Base-by-base conservation (phyloP, 1,140 invertebrate species). In the Aphaenogaster floridana region DNA sequence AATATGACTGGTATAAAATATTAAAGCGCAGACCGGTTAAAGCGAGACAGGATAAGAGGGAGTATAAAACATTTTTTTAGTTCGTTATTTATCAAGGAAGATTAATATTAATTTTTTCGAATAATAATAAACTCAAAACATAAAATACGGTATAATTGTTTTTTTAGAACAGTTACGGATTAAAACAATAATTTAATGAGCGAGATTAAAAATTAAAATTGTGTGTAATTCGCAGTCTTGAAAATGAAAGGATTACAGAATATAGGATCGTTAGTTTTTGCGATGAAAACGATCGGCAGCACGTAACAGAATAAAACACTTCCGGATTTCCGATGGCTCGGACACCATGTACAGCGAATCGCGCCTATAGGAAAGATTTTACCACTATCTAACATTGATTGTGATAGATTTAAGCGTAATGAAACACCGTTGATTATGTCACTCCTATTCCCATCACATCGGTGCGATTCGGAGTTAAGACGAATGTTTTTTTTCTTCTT, bases 371-470 rank as follows among this genome's bases (percentile, higher is more conserved):
- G 50, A 61, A 80, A 69, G 11, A 69, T 59, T 79, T 71, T 36
- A 50, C 34, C 59, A 45, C 36, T 86, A 57, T 15, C n/a, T 80
- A 68, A 68, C 63, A 72, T 80, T 80, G 48, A 80, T 86, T 79
- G 61, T 79, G 48, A 84, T 50, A 84, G 54, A 84, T 74, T 83
- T 84, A 84, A 84, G 69, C 69, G 69, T 84, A 84, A 63, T 84
- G 21, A 74, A 76, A 59, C 36, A 81, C 42, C 28, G 11, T 61
- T 74, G 80, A 84, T 84, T 76, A 74, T 74, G 68, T 72, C 80
- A 39, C 34, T 63, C n/a, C 54, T 48, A 61, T 84, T 59, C 15
- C 52, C 17, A 48, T 48, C 48, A 81, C 13, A 48, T 69, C 42
- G 4, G 3, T 28, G 42, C 28, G 28, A 61, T 74, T 84, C 69